A percentile compares a stretch with the other conserved stretches of the same genome.
Conservation (phyloP, 2,888 invertebrate genomes). For the Vesta saturnalis region DNA sequence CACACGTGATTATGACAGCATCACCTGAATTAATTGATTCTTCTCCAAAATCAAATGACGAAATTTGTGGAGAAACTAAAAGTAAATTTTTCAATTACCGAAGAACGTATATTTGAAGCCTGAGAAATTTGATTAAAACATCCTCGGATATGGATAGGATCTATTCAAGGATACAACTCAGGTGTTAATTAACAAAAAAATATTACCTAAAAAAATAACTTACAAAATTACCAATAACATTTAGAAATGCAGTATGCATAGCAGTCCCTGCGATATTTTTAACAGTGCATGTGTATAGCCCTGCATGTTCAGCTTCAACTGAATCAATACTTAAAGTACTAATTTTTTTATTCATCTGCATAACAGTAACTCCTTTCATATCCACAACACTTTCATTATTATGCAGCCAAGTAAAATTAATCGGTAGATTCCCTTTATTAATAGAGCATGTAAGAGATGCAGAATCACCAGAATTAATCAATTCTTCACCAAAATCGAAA, state of each 20-base stretch:
- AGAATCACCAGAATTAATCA: constrained; percentile 75
- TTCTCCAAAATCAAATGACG: constrained; percentile 62
- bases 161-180: no score
- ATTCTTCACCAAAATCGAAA: constrained; percentile 65
- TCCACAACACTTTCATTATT: constrained; percentile 68
- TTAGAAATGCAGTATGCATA: constrained; percentile 73
- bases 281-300: constrained; percentile 80
- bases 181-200: constrained; percentile 46
- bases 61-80: constrained; percentile 57
- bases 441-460: constrained; percentile 75
- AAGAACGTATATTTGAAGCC: no score
- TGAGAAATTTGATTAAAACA: no score
- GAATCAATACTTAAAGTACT: constrained; percentile 76
- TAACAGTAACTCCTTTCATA: constrained; percentile 53
- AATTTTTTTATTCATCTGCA: constrained; percentile 65
- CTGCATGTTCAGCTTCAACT: constrained; percentile 76
- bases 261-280: constrained; percentile 76
- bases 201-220: no score
- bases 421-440: constrained; percentile 78
- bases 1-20: constrained; percentile 64
- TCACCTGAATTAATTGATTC: constrained; percentile 73
- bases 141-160: no score
- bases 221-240: constrained; percentile 74
- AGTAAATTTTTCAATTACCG: no score
- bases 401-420: constrained; percentile 78